Evolutionary conservation across 2,113 vertebrate genomes (phyloP).

Genomic region (Equus quagga): DNA sequence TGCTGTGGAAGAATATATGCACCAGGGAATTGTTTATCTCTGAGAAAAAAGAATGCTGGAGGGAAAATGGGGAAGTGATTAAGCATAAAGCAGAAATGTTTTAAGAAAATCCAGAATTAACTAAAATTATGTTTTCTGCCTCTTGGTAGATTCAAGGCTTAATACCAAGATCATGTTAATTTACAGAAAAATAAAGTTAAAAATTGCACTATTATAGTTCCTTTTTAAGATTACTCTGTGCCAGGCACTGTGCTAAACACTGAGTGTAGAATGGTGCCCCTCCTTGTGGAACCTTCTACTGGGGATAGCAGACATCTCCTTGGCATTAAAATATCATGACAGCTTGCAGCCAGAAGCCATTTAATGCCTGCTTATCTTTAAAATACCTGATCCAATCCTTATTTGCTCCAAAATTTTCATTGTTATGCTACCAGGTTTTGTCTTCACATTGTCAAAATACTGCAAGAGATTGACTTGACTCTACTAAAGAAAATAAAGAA

Average conservation of each 20-base stretch:
- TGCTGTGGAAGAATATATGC: neutral
- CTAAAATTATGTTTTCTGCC: neutral
- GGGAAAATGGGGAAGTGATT: neutral
- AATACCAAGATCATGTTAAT: constrained; percentile 19
- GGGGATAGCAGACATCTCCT: neutral
- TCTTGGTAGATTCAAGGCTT: neutral
- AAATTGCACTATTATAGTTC: neutral
- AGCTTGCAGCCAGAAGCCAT: neutral
- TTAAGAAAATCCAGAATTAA: constrained; percentile 29
- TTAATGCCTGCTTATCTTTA: neutral
- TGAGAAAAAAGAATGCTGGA: neutral
- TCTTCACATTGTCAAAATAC: constrained; percentile 13
- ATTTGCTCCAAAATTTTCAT: neutral
- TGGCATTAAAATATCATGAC: neutral
- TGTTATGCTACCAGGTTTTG: constrained; percentile 6
- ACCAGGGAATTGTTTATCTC: neutral
- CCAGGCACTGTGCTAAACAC: neutral
- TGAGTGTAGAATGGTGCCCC: neutral
- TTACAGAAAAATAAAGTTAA: constrained; percentile 10
- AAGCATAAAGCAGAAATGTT: neutral
- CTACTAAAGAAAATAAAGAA: neutral
- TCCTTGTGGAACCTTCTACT: neutral
- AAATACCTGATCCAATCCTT: neutral
- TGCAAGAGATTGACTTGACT: neutral
- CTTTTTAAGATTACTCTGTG: neutral